Conservation (phyloP, 1,140 invertebrate genomes). For the Dinoponera quadriceps region DNA sequence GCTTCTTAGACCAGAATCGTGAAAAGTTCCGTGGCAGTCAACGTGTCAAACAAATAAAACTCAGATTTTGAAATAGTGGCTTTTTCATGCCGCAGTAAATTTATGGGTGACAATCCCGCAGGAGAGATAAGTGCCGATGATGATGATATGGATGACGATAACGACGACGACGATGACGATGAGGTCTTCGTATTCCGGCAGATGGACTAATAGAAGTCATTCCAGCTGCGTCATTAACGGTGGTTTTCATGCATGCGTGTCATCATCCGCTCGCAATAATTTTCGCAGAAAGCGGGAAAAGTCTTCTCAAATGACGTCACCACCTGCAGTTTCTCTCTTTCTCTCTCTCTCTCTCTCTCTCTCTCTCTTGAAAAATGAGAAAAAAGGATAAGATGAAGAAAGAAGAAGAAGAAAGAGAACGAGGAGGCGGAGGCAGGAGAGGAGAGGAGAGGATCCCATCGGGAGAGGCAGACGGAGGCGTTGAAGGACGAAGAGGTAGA, state of each 20-base stretch:
- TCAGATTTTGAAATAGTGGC: slow-evolving; percentile 3
- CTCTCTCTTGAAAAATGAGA: slow-evolving; percentile 69
- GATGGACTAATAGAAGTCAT: slow-evolving; percentile 84
- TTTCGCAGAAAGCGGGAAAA: slow-evolving; percentile 73
- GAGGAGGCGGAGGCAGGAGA: slow-evolving; percentile 58
- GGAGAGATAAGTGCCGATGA: slow-evolving; percentile 50
- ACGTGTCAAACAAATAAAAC: background rate
- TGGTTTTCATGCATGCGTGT: slow-evolving; percentile 73
- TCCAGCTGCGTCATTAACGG: slow-evolving; percentile 78
- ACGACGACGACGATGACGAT: slow-evolving; percentile 53
- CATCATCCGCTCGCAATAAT: slow-evolving; percentile 67
- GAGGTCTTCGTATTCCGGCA: slow-evolving; percentile 54
- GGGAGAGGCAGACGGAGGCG: slow-evolving; percentile 60
- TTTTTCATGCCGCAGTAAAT: background rate
- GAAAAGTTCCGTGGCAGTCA: too few species aligned
- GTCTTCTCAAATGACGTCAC: slow-evolving; percentile 79
- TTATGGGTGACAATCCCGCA: background rate
- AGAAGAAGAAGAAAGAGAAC: background rate
- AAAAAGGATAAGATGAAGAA: slow-evolving; percentile 34
- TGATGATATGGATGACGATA: slow-evolving; percentile 56
- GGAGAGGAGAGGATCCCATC: slow-evolving; percentile 48
- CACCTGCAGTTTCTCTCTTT: slow-evolving; percentile 69
- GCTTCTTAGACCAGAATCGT: too few species aligned
- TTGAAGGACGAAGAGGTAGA: slow-evolving; percentile 72
- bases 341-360: slow-evolving; percentile 67